These are phyloP conservation scores for Ellobius talpinus DNA, from an alignment of 2,113 vertebrate species.

Conservation along the genomic window DNA sequence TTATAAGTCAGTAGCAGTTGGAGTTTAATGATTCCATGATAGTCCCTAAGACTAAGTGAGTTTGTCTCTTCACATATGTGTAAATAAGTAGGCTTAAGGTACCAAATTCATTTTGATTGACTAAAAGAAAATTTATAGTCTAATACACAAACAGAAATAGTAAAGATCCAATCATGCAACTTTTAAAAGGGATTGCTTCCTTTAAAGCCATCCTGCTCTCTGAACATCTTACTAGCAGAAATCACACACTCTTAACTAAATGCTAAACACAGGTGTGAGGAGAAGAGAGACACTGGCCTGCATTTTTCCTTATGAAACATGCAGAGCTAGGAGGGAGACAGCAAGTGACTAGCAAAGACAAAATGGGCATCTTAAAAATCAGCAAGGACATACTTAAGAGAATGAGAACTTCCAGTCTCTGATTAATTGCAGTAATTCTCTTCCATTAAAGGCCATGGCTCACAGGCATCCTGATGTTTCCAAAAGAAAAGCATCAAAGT, in stretches of 20 bases:
- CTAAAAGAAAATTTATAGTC: constrained; percentile 34
- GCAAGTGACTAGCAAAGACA: constrained; percentile 54
- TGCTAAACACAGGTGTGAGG: background rate
- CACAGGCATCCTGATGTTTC: constrained; percentile 36
- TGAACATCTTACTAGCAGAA: constrained; percentile 67
- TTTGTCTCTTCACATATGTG: background rate
- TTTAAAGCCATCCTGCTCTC: constrained; percentile 20
- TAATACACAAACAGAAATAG: constrained; percentile 55
- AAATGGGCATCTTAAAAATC: constrained; percentile 57
- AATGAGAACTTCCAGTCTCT: background rate
- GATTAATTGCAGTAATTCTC: constrained; percentile 63
- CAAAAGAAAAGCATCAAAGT: constrained; percentile 54
- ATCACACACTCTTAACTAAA: constrained; percentile 70
- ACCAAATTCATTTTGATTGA: constrained; percentile 51
- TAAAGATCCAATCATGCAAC: background rate
- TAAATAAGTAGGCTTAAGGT: background rate
- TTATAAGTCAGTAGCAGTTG: constrained; percentile 52
- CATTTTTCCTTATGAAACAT: constrained; percentile 49
- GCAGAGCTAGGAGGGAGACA: background rate
- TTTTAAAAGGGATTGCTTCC: constrained; percentile 9
- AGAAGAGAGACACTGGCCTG: background rate
- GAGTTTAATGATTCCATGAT: constrained; percentile 43
- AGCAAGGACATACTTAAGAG: constrained; percentile 27
- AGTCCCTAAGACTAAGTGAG: background rate
- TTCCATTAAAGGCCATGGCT: constrained; percentile 53